These are phyloP conservation scores for Phocoena phocoena DNA, from an alignment of 2,113 vertebrate species.

Conservation along the genomic window DNA sequence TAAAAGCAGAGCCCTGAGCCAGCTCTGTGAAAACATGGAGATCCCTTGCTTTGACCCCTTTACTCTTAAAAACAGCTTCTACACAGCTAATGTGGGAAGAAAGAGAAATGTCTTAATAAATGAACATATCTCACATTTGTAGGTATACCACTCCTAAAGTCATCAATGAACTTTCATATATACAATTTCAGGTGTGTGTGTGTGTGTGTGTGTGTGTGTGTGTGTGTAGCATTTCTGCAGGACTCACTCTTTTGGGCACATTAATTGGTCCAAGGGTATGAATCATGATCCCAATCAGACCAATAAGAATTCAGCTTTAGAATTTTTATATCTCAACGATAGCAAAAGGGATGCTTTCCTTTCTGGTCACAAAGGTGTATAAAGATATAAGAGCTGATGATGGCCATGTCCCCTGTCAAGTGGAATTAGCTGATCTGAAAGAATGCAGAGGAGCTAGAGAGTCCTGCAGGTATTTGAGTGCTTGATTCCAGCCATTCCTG, in stretches of 20 bases:
- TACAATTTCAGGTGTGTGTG: neutral
- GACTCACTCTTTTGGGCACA: neutral
- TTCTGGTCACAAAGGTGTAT: neutral
- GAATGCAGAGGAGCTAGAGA: neutral
- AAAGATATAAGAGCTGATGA: neutral
- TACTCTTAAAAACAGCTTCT: neutral
- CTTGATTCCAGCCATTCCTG: neutral
- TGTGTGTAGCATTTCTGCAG: neutral
- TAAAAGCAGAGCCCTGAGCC: neutral
- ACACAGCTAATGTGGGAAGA: neutral
- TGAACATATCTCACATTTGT: neutral
- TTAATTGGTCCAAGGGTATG: neutral
- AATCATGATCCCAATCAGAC: constrained; percentile 5
- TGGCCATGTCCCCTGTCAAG: neutral
- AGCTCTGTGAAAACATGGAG: neutral
- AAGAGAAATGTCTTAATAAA: constrained; percentile 6
- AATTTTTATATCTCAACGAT: neutral
- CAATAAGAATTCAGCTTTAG: constrained; percentile 12
- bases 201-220: neutral
- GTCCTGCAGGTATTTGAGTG: neutral
- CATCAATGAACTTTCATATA: neutral
- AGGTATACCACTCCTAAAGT: neutral
- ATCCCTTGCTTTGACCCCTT: neutral
- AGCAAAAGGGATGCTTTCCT: neutral
- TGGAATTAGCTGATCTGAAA: neutral